Base-by-base conservation (phyloP, 2,113 vertebrate species). In the Stigmatopora nigra region DNA sequence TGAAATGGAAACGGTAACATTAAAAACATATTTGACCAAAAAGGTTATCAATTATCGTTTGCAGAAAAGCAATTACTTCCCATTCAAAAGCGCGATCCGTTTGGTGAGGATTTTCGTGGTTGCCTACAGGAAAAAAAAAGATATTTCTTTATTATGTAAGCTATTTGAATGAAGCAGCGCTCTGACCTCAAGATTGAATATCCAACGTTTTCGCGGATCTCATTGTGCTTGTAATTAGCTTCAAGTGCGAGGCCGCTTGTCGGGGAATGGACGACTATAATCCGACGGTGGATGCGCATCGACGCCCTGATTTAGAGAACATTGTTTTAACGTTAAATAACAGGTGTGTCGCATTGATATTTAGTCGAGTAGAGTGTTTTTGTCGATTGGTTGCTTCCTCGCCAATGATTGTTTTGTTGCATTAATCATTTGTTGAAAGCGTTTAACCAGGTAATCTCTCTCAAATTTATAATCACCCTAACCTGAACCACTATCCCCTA, bases 251-350 rank as follows among this genome's bases (percentile, higher is more conserved):
- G 56, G 49, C 63, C 63, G 52, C 22, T 52, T 9, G 36, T 78
- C 82, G 84, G 25, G 25, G 71, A 78, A 81, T 80, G 79, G 14
- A 14, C n/a, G 7, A 12, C 44, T 20, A 45, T 15, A 48, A 75
- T 79, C 75, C 69, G 78, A 38, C 66, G 57, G 68, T n/a, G 44
- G 69, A 68, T 69, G 71, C 69, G 82, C 78, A 84, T 86, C 81
- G 81, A 84, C 66, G 31, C 63, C 6, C 72, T 82, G 82, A 86
- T 84, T 82, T 79, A 77, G 80, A 83, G 47, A 68, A 82, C 71
- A 62, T 69, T 47, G 75, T 79, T 82, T 86, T 51, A 82, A 71
- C 70, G 79, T 88, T 88, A 86, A 89, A 88, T 88, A 90, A 90
- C n/a, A n/a, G n/a, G n/a, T n/a, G n/a, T 31, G 25, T 31, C 25